Evolutionary conservation across 2,113 vertebrate species (phyloP), one percentile per base, ranked within the genome.

Genomic region (Pangasianodon hypophthalmus): DNA sequence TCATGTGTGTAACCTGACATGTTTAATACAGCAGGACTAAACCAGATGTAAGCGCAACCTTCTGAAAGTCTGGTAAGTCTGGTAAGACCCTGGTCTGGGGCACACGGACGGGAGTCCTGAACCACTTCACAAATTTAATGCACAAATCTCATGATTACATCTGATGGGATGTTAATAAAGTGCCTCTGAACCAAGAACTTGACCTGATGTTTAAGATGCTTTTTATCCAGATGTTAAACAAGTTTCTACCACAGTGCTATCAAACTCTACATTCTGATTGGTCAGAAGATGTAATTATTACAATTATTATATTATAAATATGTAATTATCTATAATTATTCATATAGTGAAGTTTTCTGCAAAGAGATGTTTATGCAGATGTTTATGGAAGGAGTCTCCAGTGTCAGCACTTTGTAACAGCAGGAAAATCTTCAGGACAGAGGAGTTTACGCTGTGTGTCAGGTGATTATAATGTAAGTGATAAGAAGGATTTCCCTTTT

Each of bases 1-100:
- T 54, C 48, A 19, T 32, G 79, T n/a, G 46, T 82, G 50, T 82
- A 82, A 82, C 29, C 79, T 82, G 79, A 82, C 79, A 82, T 82
- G 79, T 82, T n/a, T 52, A 54, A 82, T 54, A 82, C 79, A 82
- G 79, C 79, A 54, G 79, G 50, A 82, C 50, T 54, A 82, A 82
- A 54, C 14, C 50, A 56, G 50, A 56, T 54, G 50, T 54, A 54
- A 32, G 79, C 6, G 8, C 50, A 82, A 82, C 3, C 29, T 82
- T 37, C 29, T 54, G n/a, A 32, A 82, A 19, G 79, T 32, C 50
- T 32, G 29, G 46, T 29, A 50, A 29, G 13, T 2, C 37, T 37
- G 37, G 37, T 37, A 37, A 37, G 37, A 37, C 37, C 37, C 37
- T 37, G 37, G 13, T n/a, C 54, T 32, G 16, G 29, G 50, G 29